Percentiles rank a stretch among this genome's conserved stretches.
phyloP scores from a whole-genome alignment of 2,888 invertebrate genomes.

The Epinotia bilunana region DNA sequence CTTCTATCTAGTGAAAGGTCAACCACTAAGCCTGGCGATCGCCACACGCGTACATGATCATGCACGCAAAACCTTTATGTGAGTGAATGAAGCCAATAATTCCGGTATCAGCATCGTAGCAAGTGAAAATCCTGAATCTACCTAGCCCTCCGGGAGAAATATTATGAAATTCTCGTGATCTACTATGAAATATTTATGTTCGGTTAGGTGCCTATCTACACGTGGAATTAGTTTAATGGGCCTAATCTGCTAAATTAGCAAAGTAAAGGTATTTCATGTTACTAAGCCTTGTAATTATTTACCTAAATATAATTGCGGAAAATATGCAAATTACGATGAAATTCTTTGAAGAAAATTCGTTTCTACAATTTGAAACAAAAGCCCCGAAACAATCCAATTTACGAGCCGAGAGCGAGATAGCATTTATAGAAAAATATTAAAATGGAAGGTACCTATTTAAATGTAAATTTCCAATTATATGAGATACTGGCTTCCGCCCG shows the following conservation, averaged over 20 bases:
- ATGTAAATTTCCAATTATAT: constrained; percentile 4
- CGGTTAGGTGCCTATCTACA: neutral
- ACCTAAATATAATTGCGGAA: neutral
- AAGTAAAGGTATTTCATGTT: neutral
- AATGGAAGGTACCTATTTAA: constrained; percentile 5
- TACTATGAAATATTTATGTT: neutral
- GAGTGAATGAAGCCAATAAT: neutral
- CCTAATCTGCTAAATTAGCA: neutral
- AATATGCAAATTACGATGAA: constrained; percentile 17
- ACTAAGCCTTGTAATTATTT: neutral
- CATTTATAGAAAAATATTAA: constrained; percentile 11
- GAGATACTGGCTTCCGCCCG: no score
- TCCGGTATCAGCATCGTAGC: neutral
- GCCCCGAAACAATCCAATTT: constrained; percentile 15
- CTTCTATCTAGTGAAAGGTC: neutral
- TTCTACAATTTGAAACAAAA: constrained; percentile 18
- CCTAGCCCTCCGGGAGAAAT: neutral
- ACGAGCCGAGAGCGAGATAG: neutral
- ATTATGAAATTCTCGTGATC: no score
- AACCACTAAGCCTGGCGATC: neutral
- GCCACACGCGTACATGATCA: no score
- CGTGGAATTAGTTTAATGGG: neutral
- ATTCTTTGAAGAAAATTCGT: constrained; percentile 13
- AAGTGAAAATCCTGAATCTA: neutral
- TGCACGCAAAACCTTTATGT: neutral